phyloP scores from a whole-genome alignment of 2,113 vertebrate genomes.

The Fukomys damarensis region DNA sequence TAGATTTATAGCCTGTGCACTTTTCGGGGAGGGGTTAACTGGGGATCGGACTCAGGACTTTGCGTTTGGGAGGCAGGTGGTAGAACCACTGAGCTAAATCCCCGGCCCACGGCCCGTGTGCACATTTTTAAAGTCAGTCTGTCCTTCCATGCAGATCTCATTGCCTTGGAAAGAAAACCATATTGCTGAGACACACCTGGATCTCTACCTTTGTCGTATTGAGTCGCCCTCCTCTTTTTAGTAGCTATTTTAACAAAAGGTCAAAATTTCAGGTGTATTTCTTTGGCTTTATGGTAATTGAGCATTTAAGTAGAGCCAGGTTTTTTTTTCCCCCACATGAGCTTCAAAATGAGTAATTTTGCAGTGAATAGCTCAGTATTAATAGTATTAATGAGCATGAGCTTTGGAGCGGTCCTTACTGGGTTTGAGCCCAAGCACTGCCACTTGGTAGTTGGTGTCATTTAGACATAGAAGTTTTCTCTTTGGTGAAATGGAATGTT shows the following conservation, averaged over 20 bases:
- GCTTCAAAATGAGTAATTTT: constrained; percentile 30
- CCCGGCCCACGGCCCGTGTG: too few species aligned
- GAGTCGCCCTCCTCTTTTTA: background rate
- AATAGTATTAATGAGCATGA: background rate
- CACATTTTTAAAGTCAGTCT: background rate
- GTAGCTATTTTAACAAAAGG: constrained; percentile 27
- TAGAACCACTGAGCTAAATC: too few species aligned
- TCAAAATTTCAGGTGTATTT: background rate
- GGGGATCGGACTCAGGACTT: too few species aligned
- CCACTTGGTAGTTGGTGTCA: background rate
- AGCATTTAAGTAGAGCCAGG: background rate
- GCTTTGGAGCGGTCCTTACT: background rate
- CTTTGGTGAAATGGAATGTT: background rate
- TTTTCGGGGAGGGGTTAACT: too few species aligned
- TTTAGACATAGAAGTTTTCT: background rate
- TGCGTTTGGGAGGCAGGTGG: too few species aligned
- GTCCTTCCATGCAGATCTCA: background rate
- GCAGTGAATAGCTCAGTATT: background rate
- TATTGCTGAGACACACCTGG: background rate
- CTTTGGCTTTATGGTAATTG: constrained; percentile 19
- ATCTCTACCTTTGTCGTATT: background rate
- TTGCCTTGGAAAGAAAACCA: background rate
- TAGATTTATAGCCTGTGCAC: background rate
- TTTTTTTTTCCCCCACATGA: background rate
- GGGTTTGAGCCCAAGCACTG: background rate